Evolutionary conservation across 2,888 invertebrate genomes (phyloP).

Genomic region (Nudaria mundana): DNA sequence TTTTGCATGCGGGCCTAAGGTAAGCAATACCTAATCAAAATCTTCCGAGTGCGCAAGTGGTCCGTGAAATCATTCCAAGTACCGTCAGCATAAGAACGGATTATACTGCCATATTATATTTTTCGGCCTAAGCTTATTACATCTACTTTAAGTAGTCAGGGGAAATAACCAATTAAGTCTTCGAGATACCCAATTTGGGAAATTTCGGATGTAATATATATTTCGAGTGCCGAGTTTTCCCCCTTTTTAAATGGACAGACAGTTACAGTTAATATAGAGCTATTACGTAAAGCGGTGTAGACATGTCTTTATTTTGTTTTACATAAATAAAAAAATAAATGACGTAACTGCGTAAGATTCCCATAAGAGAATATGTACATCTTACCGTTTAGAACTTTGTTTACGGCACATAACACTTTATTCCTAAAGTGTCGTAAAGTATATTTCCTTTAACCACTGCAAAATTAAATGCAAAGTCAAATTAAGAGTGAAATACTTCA

Average conservation of each 20-base stretch:
- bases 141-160: constrained; percentile 9
- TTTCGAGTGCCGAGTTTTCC: constrained; percentile 3
- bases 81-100: constrained; percentile 8
- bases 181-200: constrained; percentile 7
- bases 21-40: constrained; percentile 33
- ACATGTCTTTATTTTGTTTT: too few relatives aligned
- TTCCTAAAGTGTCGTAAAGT: too few relatives aligned
- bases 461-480: too few relatives aligned
- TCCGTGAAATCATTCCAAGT: background rate
- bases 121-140: constrained; percentile 11
- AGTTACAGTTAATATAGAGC: too few relatives aligned
- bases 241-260: constrained; percentile 1
- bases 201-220: constrained; percentile 7
- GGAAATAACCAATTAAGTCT: constrained; percentile 11
- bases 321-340: too few relatives aligned
- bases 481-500: too few relatives aligned
- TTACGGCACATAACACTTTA: too few relatives aligned
- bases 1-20: constrained; percentile 33
- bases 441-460: too few relatives aligned
- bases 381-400: too few relatives aligned
- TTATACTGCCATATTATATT: constrained; percentile 8
- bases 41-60: constrained; percentile 3
- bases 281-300: too few relatives aligned
- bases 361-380: too few relatives aligned
- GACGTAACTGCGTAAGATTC: too few relatives aligned